These are phyloP conservation scores for Ploceus nigricollis DNA, from an alignment of 2,113 vertebrate species.

Conservation along the genomic window DNA sequence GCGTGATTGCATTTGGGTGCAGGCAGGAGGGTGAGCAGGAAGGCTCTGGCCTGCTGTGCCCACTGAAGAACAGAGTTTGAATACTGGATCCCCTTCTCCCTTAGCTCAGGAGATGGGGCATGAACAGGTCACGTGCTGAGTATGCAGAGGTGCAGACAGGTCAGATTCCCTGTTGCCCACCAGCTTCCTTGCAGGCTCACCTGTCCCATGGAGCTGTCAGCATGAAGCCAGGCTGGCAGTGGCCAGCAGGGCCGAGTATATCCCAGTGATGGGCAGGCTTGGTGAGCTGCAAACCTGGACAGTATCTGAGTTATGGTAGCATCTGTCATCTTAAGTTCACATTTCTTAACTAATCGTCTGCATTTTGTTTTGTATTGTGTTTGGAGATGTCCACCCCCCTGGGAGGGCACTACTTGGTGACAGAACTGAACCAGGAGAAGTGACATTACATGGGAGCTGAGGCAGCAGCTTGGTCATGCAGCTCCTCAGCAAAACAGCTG, in stretches of 20 bases:
- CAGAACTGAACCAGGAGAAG: neutral
- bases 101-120: neutral
- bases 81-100: rapidly evolving
- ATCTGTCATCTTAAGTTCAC: neutral
- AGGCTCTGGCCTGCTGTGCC: neutral
- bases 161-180: neutral
- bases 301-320: neutral
- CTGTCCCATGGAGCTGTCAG: neutral
- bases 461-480: neutral
- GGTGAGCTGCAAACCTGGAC: neutral
- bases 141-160: neutral
- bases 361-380: neutral
- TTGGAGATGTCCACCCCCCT: neutral
- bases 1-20: neutral
- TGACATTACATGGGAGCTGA: rapidly evolving
- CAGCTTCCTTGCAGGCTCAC: neutral
- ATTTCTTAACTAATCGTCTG: neutral
- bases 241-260: rapidly evolving
- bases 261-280: neutral
- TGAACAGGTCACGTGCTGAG: neutral
- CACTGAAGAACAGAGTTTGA: neutral
- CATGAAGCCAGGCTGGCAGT: neutral
- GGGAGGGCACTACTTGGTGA: rapidly evolving
- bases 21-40: neutral
- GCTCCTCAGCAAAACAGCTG: neutral